These are phyloP conservation scores for Dreissena polymorpha DNA, from an alignment of 1,140 invertebrate genomes.

Conservation along the genomic window DNA sequence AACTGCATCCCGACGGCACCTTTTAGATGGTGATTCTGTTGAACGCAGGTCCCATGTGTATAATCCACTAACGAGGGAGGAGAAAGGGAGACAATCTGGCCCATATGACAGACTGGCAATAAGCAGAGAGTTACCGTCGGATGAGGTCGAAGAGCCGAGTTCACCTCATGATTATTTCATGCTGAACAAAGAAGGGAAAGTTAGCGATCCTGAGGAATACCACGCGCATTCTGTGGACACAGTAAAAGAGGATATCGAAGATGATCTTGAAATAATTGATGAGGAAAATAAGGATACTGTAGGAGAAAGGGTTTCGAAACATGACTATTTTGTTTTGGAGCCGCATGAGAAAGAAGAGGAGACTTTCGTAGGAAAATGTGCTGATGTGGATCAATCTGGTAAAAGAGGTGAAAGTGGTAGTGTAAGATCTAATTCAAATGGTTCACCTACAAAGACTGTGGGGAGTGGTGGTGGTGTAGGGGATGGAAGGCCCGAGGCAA, in stretches of 20 bases:
- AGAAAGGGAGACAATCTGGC: conserved; percentile 22
- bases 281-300: too few species aligned
- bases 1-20: conserved; percentile 35
- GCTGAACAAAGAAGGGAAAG: conserved; percentile 12
- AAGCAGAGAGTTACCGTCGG: conserved; percentile 33
- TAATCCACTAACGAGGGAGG: conserved; percentile 34
- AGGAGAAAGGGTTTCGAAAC: too few species aligned
- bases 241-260: conserved; percentile 9
- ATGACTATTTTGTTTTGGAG: conserved; percentile 53
- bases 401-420: conserved; percentile 25
- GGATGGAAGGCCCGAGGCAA: conserved; percentile 28
- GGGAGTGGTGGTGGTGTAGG: conserved; percentile 2
- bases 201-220: background rate
- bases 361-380: background rate
- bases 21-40: conserved; percentile 26
- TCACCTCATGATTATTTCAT: conserved; percentile 53
- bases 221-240: conserved; percentile 14
- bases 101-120: conserved; percentile 43
- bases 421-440: conserved; percentile 8
- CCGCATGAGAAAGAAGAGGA: conserved; percentile 26
- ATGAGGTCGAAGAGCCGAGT: conserved; percentile 10
- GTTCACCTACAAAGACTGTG: conserved; percentile 3
- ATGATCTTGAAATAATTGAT: conserved; percentile 1
- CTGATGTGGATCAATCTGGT: too few species aligned
- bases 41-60: conserved; percentile 39